Evolutionary conservation across 2,797 vertebrate genomes (phyloP).

Genomic region (Cynodonichthys magdalenae): DNA sequence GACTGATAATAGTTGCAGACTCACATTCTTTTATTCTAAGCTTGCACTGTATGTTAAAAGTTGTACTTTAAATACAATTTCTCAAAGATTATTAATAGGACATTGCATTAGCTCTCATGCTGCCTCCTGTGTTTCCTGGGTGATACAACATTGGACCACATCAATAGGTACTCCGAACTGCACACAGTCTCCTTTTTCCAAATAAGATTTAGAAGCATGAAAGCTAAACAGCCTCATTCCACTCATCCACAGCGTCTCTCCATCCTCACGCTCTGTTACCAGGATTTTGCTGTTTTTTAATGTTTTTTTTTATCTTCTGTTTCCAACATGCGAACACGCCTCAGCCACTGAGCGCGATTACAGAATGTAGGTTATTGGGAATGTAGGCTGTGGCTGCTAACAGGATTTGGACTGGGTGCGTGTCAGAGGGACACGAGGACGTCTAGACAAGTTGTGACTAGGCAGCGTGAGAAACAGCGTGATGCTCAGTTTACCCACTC

Average conservation of each 20-base stretch:
- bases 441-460: conserved; percentile 66
- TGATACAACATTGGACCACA: conserved; percentile 39
- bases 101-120: conserved; percentile 5
- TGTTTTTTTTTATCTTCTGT: conserved; percentile 17
- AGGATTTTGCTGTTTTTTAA: conserved; percentile 37
- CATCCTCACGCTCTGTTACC: conserved; percentile 32
- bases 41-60: not conserved
- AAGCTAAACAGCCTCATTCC: conserved; percentile 15
- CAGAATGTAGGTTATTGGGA: conserved; percentile 74
- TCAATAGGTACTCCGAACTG: conserved; percentile 31
- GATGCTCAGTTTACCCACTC: conserved; percentile 34
- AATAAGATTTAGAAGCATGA: conserved; percentile 50
- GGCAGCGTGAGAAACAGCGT: conserved; percentile 43
- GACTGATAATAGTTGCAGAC: too few species aligned
- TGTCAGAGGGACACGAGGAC: conserved; percentile 48
- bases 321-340: conserved; percentile 23
- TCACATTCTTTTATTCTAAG: too few species aligned
- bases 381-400: conserved; percentile 52
- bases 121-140: conserved; percentile 11
- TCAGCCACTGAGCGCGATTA: conserved; percentile 55
- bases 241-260: conserved; percentile 29
- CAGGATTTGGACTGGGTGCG: conserved; percentile 65
- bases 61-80: not conserved
- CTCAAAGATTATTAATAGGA: not conserved
- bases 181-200: conserved; percentile 48